These are phyloP conservation scores for Erpornis zantholeuca DNA, from an alignment of 2,113 vertebrate genomes.

Conservation along the genomic window DNA sequence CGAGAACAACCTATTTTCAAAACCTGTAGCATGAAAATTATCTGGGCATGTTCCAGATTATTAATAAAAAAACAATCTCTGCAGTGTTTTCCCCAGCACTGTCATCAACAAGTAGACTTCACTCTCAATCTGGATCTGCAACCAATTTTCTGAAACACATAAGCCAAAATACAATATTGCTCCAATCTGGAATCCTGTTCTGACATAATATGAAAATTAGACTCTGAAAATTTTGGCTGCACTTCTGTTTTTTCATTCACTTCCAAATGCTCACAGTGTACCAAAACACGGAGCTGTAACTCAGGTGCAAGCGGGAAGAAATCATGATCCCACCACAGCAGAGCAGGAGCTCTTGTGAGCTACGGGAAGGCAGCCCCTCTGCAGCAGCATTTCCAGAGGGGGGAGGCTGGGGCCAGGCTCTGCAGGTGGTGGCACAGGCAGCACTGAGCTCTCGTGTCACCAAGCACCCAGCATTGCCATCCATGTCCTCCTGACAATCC, in stretches of 20 bases:
- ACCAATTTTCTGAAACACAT: slow-evolving; percentile 41
- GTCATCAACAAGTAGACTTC: slow-evolving; percentile 29
- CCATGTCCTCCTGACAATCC: not conserved
- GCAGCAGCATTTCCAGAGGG: not conserved
- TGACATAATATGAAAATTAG: slow-evolving; percentile 61
- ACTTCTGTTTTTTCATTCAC: not conserved
- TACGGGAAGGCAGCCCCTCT: not conserved
- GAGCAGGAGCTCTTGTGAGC: not conserved
- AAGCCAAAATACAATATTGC: slow-evolving; percentile 41
- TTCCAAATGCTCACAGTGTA: not conserved
- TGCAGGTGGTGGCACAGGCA: not conserved
- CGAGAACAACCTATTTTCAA: not conserved
- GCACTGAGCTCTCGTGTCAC: rapidly evolving
- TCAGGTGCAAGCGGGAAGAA: not conserved
- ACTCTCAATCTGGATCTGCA: slow-evolving; percentile 20
- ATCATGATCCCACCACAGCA: not conserved
- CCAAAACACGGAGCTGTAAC: not conserved
- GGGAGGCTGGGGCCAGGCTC: not conserved
- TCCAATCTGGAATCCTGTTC: slow-evolving; percentile 50
- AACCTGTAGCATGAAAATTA: not conserved
- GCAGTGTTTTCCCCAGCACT: not conserved
- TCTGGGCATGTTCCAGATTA: not conserved
- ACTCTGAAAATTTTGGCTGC: slow-evolving; percentile 15
- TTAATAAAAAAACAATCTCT: not conserved
- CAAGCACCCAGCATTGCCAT: not conserved